Base-by-base conservation (phyloP, 1,140 invertebrate species). In the Drosophila biarmipes region DNA sequence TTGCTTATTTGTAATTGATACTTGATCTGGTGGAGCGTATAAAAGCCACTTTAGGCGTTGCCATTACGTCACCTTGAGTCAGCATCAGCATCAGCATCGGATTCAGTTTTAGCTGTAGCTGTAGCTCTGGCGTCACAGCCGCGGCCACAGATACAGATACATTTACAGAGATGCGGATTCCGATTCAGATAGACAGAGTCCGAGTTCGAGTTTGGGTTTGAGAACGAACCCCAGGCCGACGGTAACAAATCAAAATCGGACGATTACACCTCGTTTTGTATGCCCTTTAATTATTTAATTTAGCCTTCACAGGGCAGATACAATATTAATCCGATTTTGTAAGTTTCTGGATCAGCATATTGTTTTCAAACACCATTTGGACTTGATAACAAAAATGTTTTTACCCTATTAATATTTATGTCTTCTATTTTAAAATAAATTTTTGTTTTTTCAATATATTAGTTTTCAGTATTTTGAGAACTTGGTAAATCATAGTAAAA, bases 31-130 rank as follows among this genome's bases (percentile, higher is more conserved):
- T 77, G 82, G 68, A 86, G 81, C 81, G 82, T 74, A 86, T 87
- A 86, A 86, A 76, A 86, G 81, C 78, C 81, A 86, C 82, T 86
- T 86, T 86, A 86, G 81, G 82, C 81, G 74, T 86, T 81, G 82
- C 56, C 69, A 86, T 86, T 86, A 87, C 81, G 81, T 86, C 81
- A 86, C 81, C 81, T 87, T 87, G 81, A 81, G 58, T 78, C 78
- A 75, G 72, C 72, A 61, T 63, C 72, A 59, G 73, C 55, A 27
- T 77, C 59, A 51, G 58, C 45, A 54, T 64, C 57, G 34, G 54
- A 14, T 35, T 34, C 40, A 19, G 15, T 12, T 31, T 38, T 46
- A 49, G 42, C 11, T 38, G 24, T 45, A 35, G 38, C 52, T 11
- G 11, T 24, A 24, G 40, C 34, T 6, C 11, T 6, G 4, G 54